Evolutionary conservation across 2,113 vertebrate genomes (phyloP), one percentile per base, ranked within the genome.

Genomic region (Oncorhynchus gorbuscha): DNA sequence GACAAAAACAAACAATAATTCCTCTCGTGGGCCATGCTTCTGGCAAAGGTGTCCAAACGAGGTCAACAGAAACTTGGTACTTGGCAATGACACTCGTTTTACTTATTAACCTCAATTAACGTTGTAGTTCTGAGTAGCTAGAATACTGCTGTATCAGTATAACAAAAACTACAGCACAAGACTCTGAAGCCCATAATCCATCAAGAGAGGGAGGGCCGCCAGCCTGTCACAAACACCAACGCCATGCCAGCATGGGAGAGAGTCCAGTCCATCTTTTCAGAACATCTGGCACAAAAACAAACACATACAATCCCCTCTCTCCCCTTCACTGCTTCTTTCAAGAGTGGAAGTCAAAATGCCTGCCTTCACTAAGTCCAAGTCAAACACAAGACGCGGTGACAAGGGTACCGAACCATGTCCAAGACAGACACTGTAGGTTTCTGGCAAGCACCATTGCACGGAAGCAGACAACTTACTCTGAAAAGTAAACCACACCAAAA

Each of bases 331-430:
- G 65, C 65, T n/a, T 26, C 24, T 66, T 45, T 65, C 72, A 12
- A 12, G 59, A 70, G 51, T 16, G 39, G 59, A 55, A 13, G 69
- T 58, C 64, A 64, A 28, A 62, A 75, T 71, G 73, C 74, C 69
- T 79, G 64, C 6, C 51, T 35, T 30, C 45, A 66, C 65, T 1
- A 20, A 76, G 73, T 69, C 80, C 69, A 75, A 39, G 28, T 58
- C 12, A 66, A 79, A 76, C 75, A 79, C 70, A 69, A 82, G 71
- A 76, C 65, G 28, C 75, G 74, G 58, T 78, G 73, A 84, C 81
- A 76, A 58, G 76, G 72, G 45, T 68, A 83, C 59, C 26, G 73
- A 78, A 83, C 30, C 48, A 62, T 78, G 72, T 76, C 75, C 75
- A 81, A 83, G 61, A 66, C 64, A 75, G 26, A 72, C 20, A 51